Base-by-base conservation (phyloP, 1,140 invertebrate species). In the Cheumatopsyche charites region DNA sequence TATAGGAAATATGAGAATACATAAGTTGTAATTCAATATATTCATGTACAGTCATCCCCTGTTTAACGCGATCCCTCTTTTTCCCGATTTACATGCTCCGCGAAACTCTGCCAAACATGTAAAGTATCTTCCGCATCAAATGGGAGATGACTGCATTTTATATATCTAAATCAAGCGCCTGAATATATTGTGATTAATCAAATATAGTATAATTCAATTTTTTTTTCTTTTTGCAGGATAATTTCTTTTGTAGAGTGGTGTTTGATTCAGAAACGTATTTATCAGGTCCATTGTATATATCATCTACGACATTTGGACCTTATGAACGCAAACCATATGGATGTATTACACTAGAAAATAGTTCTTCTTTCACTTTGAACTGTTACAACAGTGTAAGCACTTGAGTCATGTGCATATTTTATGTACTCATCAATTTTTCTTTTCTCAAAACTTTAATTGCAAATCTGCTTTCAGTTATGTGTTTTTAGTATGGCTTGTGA, bases 401-500 rank as follows among this genome's bases (percentile, higher is more conserved):
- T 23, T 26, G 12, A 36, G 9, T 52, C 15, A 36, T 17, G 3
- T 11, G 13, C 17, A 36, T 62, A 62, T 17, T 58, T 58, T n/a
- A n/a, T n/a, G n/a, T n/a, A n/a, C n/a, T n/a, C n/a, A n/a, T n/a
- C n/a, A n/a, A n/a, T n/a, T n/a, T n/a, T n/a, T n/a, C n/a, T n/a
- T n/a, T n/a, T n/a, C n/a, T n/a, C n/a, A n/a, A n/a, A n/a, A n/a
- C n/a, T n/a, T 71, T 52, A 41, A 19, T 65, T 15, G 4, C 13
- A 21, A 11, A 67, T 13, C 62, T 45, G 19, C 11, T 55, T 71
- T 65, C 25, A 75, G 74, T 17, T 75, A 6, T 69, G 36, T 13
- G 29, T 71, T 11, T 55, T 73, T 21, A 71, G 63, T 42, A 63
- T 75, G 23, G 19, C 43, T 6, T 70, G 71, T 58, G 71, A 75